A percentile compares a stretch with the other conserved stretches of the same genome.
Conservation (phyloP, 2,797 vertebrate species). For the Cynodonichthys magdalenae region DNA sequence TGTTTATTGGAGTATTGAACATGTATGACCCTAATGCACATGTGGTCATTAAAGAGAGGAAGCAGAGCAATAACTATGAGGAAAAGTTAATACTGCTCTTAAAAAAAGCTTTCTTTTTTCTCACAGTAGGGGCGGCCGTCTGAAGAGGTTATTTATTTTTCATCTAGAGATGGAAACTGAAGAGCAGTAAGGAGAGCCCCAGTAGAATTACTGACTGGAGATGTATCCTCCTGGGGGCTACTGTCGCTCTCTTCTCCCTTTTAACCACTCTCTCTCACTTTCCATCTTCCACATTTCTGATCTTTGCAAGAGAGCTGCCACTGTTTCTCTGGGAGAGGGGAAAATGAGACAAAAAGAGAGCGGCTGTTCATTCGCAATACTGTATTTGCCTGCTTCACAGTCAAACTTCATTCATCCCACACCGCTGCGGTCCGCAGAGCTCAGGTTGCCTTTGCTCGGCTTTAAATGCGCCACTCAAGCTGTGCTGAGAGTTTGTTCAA, state of each 20-base stretch:
- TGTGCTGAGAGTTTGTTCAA: slow-evolving; percentile 39
- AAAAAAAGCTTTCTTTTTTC: slow-evolving; percentile 49
- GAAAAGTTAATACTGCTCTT: slow-evolving; percentile 58
- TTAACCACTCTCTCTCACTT: slow-evolving; percentile 59
- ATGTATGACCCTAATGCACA: slow-evolving; percentile 15
- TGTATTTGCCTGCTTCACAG: slow-evolving; percentile 60
- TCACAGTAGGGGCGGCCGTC: slow-evolving; percentile 60
- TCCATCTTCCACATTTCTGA: slow-evolving; percentile 76
- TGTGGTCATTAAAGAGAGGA: slow-evolving; percentile 44
- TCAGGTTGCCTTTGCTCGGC: slow-evolving; percentile 44
- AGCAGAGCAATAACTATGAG: slow-evolving; percentile 56
- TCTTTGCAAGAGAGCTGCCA: slow-evolving; percentile 72
- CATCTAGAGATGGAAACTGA: slow-evolving; percentile 77
- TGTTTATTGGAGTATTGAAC: background rate
- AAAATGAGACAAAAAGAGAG: slow-evolving; percentile 39
- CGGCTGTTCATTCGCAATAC: slow-evolving; percentile 52
- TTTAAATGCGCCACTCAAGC: slow-evolving; percentile 34
- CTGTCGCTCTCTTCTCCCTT: slow-evolving; percentile 63
- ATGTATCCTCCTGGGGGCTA: slow-evolving; percentile 68
- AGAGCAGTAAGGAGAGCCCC: slow-evolving; percentile 64
- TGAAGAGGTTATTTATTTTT: slow-evolving; percentile 84
- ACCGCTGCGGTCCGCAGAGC: slow-evolving; percentile 59
- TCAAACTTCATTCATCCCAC: slow-evolving; percentile 67
- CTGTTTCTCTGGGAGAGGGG: slow-evolving; percentile 59
- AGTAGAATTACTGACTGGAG: slow-evolving; percentile 73